These are phyloP conservation scores for Spongia lamella DNA, from an alignment of 37 sponge, comb jelly and placozoan species.

Conservation along the genomic window DNA sequence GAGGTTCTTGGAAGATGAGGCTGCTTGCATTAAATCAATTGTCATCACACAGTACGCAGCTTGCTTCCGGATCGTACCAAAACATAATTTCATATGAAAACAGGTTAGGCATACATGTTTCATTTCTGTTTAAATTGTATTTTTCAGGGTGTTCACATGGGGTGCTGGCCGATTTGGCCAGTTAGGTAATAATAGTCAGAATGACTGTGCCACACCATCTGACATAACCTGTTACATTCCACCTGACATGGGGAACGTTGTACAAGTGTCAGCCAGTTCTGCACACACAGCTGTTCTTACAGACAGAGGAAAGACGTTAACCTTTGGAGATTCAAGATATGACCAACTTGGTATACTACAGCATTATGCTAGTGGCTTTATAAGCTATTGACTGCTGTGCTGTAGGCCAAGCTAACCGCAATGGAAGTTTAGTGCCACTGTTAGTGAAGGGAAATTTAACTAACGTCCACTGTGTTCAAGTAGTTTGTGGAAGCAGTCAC, in stretches of 20 bases:
- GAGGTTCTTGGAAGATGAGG: slow-evolving; percentile 39
- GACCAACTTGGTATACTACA: slow-evolving; percentile 46
- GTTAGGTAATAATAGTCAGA: slow-evolving; percentile 53
- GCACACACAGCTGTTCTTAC: slow-evolving; percentile 63
- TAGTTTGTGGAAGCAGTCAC: slow-evolving; percentile 69
- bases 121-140: not conserved
- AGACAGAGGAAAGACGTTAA: slow-evolving; percentile 45
- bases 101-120: slow-evolving; percentile 6
- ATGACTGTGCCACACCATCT: slow-evolving; percentile 42
- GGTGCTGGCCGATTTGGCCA: slow-evolving; percentile 72
- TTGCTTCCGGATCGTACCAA: slow-evolving; percentile 57
- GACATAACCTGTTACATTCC: slow-evolving; percentile 31
- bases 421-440: slow-evolving; percentile 25
- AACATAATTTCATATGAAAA: slow-evolving; percentile 10
- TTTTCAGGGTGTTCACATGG: slow-evolving; percentile 48
- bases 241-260: slow-evolving; percentile 28
- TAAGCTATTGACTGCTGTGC: not conserved
- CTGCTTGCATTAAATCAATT: slow-evolving; percentile 34
- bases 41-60: not conserved
- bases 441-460: slow-evolving; percentile 10
- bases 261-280: slow-evolving; percentile 67
- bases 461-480: slow-evolving; percentile 24
- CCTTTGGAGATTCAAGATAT: slow-evolving; percentile 61
- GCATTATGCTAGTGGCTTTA: not conserved
- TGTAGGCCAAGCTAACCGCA: slow-evolving; percentile 27